These are phyloP conservation scores for Eupithecia abbreviata DNA, from an alignment of 2,888 invertebrate genomes.

Conservation along the genomic window DNA sequence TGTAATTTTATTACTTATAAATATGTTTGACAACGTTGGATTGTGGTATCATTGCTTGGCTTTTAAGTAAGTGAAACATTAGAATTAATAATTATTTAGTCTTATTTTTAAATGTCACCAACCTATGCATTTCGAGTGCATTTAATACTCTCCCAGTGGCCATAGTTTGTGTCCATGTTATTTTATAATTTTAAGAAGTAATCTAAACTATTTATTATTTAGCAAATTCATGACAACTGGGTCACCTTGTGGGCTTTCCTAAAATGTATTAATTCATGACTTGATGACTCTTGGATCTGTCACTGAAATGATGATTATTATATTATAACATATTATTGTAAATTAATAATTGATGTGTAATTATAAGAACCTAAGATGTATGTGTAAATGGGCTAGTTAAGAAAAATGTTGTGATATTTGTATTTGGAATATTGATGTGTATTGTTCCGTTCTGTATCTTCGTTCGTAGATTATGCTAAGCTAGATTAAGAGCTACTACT, in stretches of 20 bases:
- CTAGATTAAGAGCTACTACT: not conserved
- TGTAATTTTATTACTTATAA: constrained; percentile 8
- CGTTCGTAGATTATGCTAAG: constrained; percentile 2
- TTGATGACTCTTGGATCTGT: constrained; percentile 61
- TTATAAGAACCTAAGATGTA: constrained; percentile 58
- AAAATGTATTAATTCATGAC: constrained; percentile 49
- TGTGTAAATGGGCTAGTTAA: constrained; percentile 77
- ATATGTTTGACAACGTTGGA: constrained; percentile 10
- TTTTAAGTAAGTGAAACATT: constrained; percentile 24
- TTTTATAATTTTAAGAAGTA: constrained; percentile 58
- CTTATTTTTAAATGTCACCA: constrained; percentile 14
- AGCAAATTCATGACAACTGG: not conserved
- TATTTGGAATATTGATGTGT: constrained; percentile 80
- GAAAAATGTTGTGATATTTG: constrained; percentile 84
- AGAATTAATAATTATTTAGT: constrained; percentile 14
- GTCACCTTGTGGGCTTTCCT: constrained; percentile 46
- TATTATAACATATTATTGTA: constrained; percentile 53
- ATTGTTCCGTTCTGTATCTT: constrained; percentile 53
- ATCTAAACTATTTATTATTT: constrained; percentile 56
- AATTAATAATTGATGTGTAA: constrained; percentile 78
- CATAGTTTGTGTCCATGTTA: constrained; percentile 72
- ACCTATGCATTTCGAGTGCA: constrained; percentile 48
- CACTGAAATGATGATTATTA: constrained; percentile 52
- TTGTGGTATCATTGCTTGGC: constrained; percentile 20
- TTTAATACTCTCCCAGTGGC: constrained; percentile 75